Evolutionary conservation across 2,797 vertebrate genomes (phyloP).

Genomic region (Tarsius wallacei): DNA sequence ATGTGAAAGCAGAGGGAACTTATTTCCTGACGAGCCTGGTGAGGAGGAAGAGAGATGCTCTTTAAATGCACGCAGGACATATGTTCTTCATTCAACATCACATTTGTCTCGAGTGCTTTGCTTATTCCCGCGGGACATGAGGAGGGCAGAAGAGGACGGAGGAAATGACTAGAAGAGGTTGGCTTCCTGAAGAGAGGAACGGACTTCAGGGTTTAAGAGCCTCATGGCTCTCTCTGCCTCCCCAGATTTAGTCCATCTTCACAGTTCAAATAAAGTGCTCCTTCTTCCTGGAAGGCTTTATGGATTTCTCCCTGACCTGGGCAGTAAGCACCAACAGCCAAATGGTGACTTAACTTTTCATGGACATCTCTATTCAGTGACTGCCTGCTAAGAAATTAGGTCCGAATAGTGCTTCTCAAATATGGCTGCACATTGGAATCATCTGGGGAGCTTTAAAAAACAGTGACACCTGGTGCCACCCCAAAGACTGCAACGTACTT

Average conservation of each 20-base stretch:
- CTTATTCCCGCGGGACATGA: constrained; percentile 76
- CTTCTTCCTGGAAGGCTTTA: constrained; percentile 22
- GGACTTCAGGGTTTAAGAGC: not conserved
- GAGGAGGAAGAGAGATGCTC: constrained; percentile 90
- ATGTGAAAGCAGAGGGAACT: constrained; percentile 90
- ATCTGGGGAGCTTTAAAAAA: not conserved
- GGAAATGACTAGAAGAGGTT: not conserved
- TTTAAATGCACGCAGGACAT: constrained; percentile 89
- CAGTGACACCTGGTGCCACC: not conserved
- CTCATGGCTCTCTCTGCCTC: not conserved
- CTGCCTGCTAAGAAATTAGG: not conserved
- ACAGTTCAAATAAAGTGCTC: not conserved
- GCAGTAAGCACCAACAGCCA: not conserved
- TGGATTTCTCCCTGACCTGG: not conserved
- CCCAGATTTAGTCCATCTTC: not conserved
- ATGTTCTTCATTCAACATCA: constrained; percentile 87
- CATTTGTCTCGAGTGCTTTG: constrained; percentile 82
- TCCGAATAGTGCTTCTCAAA: not conserved
- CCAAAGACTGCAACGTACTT: not conserved
- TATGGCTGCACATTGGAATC: not conserved
- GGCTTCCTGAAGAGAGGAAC: not conserved
- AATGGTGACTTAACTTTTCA: not conserved
- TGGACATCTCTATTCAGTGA: not conserved
- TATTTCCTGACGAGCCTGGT: constrained; percentile 89
- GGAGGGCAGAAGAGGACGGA: not conserved